Percentiles rank a stretch among this genome's conserved stretches.
These are phyloP conservation scores for Diachasmimorpha longicaudata DNA, from an alignment of 1,140 invertebrate species.

Conservation along the genomic window DNA sequence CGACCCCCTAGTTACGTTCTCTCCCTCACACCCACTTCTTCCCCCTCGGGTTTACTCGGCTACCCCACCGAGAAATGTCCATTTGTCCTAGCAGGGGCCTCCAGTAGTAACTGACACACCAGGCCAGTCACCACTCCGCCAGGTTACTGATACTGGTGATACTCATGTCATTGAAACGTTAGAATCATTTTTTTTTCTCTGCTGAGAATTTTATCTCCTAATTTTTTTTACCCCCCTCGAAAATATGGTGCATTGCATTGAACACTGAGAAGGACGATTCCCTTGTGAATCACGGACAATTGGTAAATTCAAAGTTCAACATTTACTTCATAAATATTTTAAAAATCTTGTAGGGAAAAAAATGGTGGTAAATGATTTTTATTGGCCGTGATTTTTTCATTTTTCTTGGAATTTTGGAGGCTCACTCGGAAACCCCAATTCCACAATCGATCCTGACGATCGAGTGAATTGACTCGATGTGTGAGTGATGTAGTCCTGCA, in stretches of 20 bases:
- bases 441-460: not conserved
- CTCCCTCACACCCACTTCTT: slow-evolving; percentile 18
- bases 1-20: slow-evolving; percentile 31
- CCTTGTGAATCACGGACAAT: not conserved
- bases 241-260: not conserved
- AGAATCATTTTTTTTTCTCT: not conserved
- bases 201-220: not conserved
- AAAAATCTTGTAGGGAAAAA: not conserved
- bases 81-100: not conserved
- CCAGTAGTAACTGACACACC: slow-evolving; percentile 1
- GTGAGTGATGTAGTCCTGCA: not conserved
- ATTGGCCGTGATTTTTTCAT: not conserved
- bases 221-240: not conserved
- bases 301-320: not conserved
- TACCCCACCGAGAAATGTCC: not conserved
- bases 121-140: not conserved
- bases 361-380: too few species aligned
- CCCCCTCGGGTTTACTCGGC: slow-evolving; percentile 9
- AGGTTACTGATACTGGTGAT: not conserved
- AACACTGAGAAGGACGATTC: not conserved
- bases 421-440: not conserved
- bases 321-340: not conserved
- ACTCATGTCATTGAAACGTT: not conserved
- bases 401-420: not conserved
- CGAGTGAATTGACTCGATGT: not conserved